Conservation (phyloP, 2,888 invertebrate genomes). For the Eumerus sabulonum region DNA sequence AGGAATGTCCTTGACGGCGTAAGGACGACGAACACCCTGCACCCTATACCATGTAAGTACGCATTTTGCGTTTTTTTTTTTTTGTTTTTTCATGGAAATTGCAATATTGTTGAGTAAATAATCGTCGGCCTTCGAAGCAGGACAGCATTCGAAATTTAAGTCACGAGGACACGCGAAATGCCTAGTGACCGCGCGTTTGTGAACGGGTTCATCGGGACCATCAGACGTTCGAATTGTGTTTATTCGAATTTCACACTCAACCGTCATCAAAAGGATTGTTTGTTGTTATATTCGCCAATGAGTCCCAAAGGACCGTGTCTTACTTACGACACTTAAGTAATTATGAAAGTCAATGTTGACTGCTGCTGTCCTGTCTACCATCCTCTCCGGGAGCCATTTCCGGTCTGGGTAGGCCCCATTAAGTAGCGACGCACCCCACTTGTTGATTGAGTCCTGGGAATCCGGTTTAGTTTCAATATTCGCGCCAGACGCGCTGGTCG, state of each 20-base stretch:
- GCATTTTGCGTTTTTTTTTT: constrained; percentile 10
- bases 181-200: too few species aligned
- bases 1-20: constrained; percentile 5
- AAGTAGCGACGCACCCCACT: constrained; percentile 45
- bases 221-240: constrained; percentile 5
- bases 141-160: constrained; percentile 30
- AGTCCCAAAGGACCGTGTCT: neutral
- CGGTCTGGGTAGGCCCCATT: constrained; percentile 14
- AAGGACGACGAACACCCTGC: neutral
- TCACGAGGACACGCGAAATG: constrained; percentile 29
- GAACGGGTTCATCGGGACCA: neutral
- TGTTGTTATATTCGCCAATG: neutral
- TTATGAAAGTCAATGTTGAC: constrained; percentile 14
- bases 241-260: constrained; percentile 42
- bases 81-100: neutral
- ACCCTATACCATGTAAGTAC: constrained; percentile 29
- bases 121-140: constrained; percentile 36
- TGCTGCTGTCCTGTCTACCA: neutral
- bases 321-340: constrained; percentile 15
- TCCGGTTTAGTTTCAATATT: constrained; percentile 56
- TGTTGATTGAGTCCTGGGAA: constrained; percentile 40
- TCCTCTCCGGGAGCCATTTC: neutral
- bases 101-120: constrained; percentile 40
- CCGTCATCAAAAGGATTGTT: constrained; percentile 8
- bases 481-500: constrained; percentile 52